These are phyloP conservation scores for Lineus longissimus DNA, from an alignment of 1,140 invertebrate genomes.

Conservation along the genomic window DNA sequence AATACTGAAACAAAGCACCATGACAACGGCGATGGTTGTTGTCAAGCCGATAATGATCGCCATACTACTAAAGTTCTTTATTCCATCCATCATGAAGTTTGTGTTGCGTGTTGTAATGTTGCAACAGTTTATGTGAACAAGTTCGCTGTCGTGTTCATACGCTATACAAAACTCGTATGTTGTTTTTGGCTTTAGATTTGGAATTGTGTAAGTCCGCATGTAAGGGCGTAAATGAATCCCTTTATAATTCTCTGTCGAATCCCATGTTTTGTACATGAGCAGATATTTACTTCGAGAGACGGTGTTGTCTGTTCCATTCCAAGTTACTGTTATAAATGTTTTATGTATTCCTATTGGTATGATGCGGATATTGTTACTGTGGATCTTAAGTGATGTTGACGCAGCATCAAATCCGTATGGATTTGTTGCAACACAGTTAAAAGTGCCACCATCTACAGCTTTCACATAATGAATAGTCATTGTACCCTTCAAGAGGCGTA, in stretches of 20 bases:
- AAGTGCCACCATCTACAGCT: slow-evolving; percentile 37
- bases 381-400: slow-evolving; percentile 39
- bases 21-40: slow-evolving; percentile 32
- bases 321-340: slow-evolving; percentile 54
- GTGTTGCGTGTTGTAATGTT: slow-evolving; percentile 46
- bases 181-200: slow-evolving; percentile 48
- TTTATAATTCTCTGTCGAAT: slow-evolving; percentile 18
- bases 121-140: slow-evolving; percentile 51
- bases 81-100: slow-evolving; percentile 21
- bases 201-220: slow-evolving; percentile 52
- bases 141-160: slow-evolving; percentile 35
- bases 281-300: slow-evolving; percentile 49
- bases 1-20: slow-evolving; percentile 37
- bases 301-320: slow-evolving; percentile 53
- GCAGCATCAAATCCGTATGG: slow-evolving; percentile 37
- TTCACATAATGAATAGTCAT: slow-evolving; percentile 40
- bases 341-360: slow-evolving; percentile 43
- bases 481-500: slow-evolving; percentile 38
- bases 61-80: slow-evolving; percentile 37
- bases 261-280: slow-evolving; percentile 44
- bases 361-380: slow-evolving; percentile 49
- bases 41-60: slow-evolving; percentile 41
- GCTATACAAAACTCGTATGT: slow-evolving; percentile 56
- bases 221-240: slow-evolving; percentile 30
- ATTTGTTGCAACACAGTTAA: slow-evolving; percentile 42